Evolutionary conservation across 2,888 invertebrate species (phyloP).

Genomic region (Phyllotreta cruciferae): DNA sequence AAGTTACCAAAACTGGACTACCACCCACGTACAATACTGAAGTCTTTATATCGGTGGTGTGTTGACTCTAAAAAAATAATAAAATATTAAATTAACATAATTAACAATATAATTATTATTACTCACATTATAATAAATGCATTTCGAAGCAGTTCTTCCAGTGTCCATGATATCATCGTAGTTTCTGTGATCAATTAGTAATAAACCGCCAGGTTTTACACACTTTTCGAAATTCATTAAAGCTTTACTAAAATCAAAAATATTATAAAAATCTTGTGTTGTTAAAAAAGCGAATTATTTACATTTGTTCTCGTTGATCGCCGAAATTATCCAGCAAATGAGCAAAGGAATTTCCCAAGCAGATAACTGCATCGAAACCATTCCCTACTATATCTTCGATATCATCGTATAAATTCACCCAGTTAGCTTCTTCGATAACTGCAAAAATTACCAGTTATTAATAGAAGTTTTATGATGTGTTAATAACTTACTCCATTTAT

Average conservation of each 20-base stretch:
- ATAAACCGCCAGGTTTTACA: slow-evolving; percentile 83
- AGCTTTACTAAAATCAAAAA: slow-evolving; percentile 65
- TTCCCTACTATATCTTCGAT: slow-evolving; percentile 68
- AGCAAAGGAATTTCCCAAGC: slow-evolving; percentile 90
- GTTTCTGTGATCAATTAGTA: slow-evolving; percentile 89
- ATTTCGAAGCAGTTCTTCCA: slow-evolving; percentile 81
- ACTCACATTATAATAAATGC: slow-evolving; percentile 88
- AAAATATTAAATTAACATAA: slow-evolving; percentile 55
- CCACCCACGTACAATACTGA: slow-evolving; percentile 83
- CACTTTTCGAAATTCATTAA: slow-evolving; percentile 81
- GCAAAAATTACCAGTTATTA: slow-evolving; percentile 21
- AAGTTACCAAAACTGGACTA: slow-evolving; percentile 76
- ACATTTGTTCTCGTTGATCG: slow-evolving; percentile 80
- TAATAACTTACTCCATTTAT: slow-evolving; percentile 78
- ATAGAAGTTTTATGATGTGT: background rate
- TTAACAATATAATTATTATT: background rate
- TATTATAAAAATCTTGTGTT: slow-evolving; percentile 17
- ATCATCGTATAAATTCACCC: slow-evolving; percentile 82
- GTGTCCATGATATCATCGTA: slow-evolving; percentile 82
- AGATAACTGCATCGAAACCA: slow-evolving; percentile 87
- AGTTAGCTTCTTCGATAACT: slow-evolving; percentile 93
- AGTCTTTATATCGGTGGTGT: slow-evolving; percentile 83
- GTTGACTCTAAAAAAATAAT: slow-evolving; percentile 58
- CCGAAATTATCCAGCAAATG: slow-evolving; percentile 83
- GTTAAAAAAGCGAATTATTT: slow-evolving; percentile 34